These are phyloP conservation scores for Orcinus orca DNA, from an alignment of 2,113 vertebrate genomes.

Conservation along the genomic window DNA sequence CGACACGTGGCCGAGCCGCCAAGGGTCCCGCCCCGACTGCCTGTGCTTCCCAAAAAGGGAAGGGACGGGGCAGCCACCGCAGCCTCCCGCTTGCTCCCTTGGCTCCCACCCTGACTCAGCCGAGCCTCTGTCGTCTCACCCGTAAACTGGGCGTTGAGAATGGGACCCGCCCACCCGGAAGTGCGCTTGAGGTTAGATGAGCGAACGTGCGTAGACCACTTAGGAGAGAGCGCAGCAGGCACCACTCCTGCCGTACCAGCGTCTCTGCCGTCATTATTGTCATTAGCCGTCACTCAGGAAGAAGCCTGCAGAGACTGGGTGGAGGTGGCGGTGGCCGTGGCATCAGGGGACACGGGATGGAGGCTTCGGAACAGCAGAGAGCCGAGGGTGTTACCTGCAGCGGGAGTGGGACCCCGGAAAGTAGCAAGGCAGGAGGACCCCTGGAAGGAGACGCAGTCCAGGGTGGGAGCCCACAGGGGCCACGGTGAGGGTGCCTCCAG, in stretches of 20 bases:
- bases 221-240: background rate
- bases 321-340: rapidly evolving
- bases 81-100: rapidly evolving
- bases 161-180: rapidly evolving
- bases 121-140: rapidly evolving
- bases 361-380: rapidly evolving
- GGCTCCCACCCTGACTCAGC: too few species aligned
- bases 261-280: background rate
- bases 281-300: background rate
- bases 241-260: rapidly evolving
- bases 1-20: rapidly evolving
- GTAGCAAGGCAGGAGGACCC: too few species aligned
- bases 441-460: rapidly evolving
- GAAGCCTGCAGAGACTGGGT: rapidly evolving
- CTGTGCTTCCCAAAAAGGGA: rapidly evolving
- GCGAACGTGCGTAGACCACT: rapidly evolving
- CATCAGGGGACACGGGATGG: rapidly evolving
- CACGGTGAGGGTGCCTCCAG: background rate
- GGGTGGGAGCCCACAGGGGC: too few species aligned
- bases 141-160: rapidly evolving
- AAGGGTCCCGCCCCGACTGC: too few species aligned
- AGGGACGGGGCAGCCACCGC: rapidly evolving
- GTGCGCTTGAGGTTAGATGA: rapidly evolving
- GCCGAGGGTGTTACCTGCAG: background rate
- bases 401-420: rapidly evolving